Evolutionary conservation across 1,140 invertebrate species (phyloP).

Genomic region (Nilaparvata lugens): DNA sequence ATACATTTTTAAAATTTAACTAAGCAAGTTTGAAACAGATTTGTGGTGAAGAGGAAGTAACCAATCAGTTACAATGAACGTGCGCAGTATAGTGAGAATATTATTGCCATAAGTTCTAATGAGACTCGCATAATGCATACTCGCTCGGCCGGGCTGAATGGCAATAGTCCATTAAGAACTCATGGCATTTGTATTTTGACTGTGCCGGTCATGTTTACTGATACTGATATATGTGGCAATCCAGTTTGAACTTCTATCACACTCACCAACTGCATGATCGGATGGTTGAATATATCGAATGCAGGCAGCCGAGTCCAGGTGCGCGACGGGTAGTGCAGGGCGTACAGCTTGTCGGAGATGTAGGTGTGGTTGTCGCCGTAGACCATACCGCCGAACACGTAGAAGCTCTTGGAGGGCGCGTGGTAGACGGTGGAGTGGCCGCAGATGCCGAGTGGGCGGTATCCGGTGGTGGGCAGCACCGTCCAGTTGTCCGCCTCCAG

Average conservation of each 20-base stretch:
- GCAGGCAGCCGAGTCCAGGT: slow-evolving; percentile 68
- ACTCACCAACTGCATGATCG: slow-evolving; percentile 31
- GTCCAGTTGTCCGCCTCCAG: slow-evolving; percentile 62
- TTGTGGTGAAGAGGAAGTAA: too few species aligned
- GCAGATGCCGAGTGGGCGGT: slow-evolving; percentile 68
- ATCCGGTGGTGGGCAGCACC: slow-evolving; percentile 54
- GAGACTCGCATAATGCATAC: too few species aligned
- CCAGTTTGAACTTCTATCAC: neutral
- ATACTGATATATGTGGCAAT: too few species aligned
- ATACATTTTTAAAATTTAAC: too few species aligned
- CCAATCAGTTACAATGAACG: too few species aligned
- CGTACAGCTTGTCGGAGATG: slow-evolving; percentile 64
- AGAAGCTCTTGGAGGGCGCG: slow-evolving; percentile 66
- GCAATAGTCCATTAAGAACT: too few species aligned
- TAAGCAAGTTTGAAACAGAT: too few species aligned
- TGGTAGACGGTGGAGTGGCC: slow-evolving; percentile 88
- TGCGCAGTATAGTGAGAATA: too few species aligned
- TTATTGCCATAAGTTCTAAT: too few species aligned
- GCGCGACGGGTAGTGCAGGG: slow-evolving; percentile 62
- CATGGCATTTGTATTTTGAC: too few species aligned
- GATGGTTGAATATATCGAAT: slow-evolving; percentile 50
- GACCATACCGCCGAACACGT: slow-evolving; percentile 81
- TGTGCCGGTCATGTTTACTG: too few species aligned
- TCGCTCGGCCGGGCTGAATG: too few species aligned
- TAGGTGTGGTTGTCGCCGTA: slow-evolving; percentile 60